These are phyloP conservation scores for Iselma pallidipennis DNA, from an alignment of 2,888 invertebrate genomes.

Conservation along the genomic window DNA sequence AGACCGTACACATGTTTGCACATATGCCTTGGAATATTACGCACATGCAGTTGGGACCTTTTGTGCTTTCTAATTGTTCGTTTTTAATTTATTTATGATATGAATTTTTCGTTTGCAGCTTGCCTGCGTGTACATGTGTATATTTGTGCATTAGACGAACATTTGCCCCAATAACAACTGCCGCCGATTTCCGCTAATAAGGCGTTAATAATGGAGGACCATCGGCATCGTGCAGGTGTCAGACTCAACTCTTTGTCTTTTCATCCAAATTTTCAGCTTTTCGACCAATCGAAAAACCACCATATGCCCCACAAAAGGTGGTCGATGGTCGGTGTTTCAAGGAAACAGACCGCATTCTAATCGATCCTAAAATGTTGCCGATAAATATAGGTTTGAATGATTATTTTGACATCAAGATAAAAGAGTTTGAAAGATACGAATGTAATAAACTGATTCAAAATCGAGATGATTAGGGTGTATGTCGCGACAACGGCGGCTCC, in stretches of 20 bases:
- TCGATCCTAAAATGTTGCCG: neutral
- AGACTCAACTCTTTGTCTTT: neutral
- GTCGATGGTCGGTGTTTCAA: neutral
- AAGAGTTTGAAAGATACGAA: slow-evolving; percentile 19
- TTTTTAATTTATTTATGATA: slow-evolving; percentile 55
- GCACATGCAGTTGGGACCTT: slow-evolving; percentile 47
- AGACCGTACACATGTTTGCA: slow-evolving; percentile 58
- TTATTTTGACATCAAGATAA: slow-evolving; percentile 10
- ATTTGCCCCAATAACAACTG: slow-evolving; percentile 7
- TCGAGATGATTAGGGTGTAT: slow-evolving; percentile 30
- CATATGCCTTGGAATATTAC: slow-evolving; percentile 51
- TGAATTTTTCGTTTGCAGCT: slow-evolving; percentile 49
- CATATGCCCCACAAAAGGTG: neutral
- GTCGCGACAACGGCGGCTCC: slow-evolving; percentile 36
- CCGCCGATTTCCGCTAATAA: slow-evolving; percentile 8
- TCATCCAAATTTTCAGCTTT: neutral
- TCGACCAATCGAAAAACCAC: neutral
- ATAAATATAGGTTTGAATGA: neutral
- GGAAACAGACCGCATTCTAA: neutral
- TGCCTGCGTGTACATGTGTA: slow-evolving; percentile 29
- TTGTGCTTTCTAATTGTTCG: slow-evolving; percentile 55
- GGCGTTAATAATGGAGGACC: slow-evolving; percentile 3
- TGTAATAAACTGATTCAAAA: slow-evolving; percentile 26
- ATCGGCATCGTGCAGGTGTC: neutral
- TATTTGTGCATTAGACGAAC: slow-evolving; percentile 2